Conservation (phyloP, 2,888 invertebrate genomes). For the Drosophila gaucha region DNA sequence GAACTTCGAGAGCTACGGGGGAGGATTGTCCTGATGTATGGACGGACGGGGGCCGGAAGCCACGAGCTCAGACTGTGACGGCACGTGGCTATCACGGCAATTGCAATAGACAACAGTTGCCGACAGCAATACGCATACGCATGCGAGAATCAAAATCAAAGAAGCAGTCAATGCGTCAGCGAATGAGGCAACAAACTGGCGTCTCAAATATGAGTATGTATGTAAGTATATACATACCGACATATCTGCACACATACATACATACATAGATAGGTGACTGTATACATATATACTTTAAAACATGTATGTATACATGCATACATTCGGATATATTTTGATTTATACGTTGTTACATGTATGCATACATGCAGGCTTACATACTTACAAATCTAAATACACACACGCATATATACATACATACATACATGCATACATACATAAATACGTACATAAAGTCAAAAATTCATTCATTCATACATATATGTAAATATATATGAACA, state of each 20-base stretch:
- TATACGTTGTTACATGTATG: neutral
- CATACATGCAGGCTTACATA: neutral
- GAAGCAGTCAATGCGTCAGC: conserved; percentile 5
- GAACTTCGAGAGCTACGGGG: no score
- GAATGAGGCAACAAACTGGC: conserved; percentile 13
- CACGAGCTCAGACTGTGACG: neutral
- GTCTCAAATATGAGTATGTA: no score
- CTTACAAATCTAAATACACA: neutral
- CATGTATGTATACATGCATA: neutral
- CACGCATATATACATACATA: neutral
- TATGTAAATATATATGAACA: neutral
- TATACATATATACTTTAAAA: no score
- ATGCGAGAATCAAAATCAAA: conserved; percentile 25
- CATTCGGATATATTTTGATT: neutral
- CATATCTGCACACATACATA: neutral
- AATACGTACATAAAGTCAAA: neutral
- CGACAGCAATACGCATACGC: conserved; percentile 48
- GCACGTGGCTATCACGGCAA: conserved; percentile 19
- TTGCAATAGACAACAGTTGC: conserved; percentile 57
- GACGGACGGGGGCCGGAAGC: neutral
- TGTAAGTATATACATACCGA: no score
- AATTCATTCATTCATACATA: neutral
- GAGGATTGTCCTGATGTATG: no score
- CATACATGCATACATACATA: neutral
- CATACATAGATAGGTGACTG: neutral